These are phyloP conservation scores for Sylvicapra grimmia DNA, from an alignment of 2,113 vertebrate genomes.

Conservation along the genomic window DNA sequence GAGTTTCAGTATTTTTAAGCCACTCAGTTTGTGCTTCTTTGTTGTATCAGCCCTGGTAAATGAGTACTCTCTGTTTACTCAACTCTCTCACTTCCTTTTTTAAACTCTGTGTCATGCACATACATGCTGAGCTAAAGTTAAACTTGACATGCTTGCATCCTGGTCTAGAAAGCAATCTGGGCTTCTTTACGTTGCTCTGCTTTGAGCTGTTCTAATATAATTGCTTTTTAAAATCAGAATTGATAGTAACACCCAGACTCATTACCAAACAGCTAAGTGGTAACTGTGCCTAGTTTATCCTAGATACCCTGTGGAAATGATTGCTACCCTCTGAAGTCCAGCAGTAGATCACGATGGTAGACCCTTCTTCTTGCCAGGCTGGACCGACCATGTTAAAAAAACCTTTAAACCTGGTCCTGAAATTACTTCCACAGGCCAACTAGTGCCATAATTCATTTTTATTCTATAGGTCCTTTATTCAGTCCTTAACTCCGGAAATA, in stretches of 20 bases:
- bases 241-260: neutral
- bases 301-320: neutral
- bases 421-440: neutral
- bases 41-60: neutral
- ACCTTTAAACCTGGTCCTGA: neutral
- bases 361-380: neutral
- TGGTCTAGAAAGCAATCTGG: neutral
- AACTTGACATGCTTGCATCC: neutral
- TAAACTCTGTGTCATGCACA: neutral
- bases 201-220: neutral
- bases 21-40: neutral
- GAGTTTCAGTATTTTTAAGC: neutral
- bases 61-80: neutral
- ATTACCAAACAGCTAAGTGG: neutral
- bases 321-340: neutral
- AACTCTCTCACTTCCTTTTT: neutral
- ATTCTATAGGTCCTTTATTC: neutral
- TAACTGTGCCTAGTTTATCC: neutral
- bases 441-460: conserved; percentile 19
- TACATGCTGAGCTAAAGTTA: neutral
- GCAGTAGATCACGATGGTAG: neutral
- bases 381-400: neutral
- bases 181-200: neutral
- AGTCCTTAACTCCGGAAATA: neutral
- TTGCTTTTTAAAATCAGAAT: neutral